These are phyloP conservation scores for Heliangelus exortis DNA, from an alignment of 2,797 vertebrate genomes.

Conservation along the genomic window DNA sequence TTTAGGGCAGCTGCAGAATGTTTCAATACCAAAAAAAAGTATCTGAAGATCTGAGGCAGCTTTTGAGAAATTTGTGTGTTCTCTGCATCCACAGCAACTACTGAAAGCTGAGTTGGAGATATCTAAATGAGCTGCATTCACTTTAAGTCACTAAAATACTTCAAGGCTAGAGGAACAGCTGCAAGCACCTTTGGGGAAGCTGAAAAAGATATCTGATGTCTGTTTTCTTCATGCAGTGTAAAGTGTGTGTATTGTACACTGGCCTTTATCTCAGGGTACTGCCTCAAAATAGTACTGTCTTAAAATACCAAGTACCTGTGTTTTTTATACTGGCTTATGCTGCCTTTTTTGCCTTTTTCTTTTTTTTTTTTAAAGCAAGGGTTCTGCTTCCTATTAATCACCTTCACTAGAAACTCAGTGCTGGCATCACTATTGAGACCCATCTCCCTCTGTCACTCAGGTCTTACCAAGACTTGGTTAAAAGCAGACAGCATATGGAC, in stretches of 20 bases:
- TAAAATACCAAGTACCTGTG: not conserved
- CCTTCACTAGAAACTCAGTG: not conserved
- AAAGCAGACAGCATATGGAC: not conserved
- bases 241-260: not conserved
- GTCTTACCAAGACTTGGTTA: not conserved
- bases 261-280: not conserved
- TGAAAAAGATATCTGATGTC: not conserved
- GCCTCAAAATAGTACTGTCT: not conserved
- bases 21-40: not conserved
- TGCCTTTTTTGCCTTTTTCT: not conserved
- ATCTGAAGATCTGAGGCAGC: not conserved
- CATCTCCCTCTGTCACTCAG: not conserved
- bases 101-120: not conserved
- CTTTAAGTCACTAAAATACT: not conserved
- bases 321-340: not conserved
- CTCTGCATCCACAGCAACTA: not conserved
- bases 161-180: slow-evolving; percentile 17
- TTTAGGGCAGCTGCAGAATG: not conserved
- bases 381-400: not conserved
- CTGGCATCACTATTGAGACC: not conserved
- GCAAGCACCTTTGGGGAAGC: not conserved
- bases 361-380: not conserved
- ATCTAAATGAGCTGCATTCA: slow-evolving; percentile 1
- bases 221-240: not conserved
- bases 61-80: not conserved